These are phyloP conservation scores for Diachrysia chrysitis DNA, from an alignment of 2,888 invertebrate genomes.

Conservation along the genomic window DNA sequence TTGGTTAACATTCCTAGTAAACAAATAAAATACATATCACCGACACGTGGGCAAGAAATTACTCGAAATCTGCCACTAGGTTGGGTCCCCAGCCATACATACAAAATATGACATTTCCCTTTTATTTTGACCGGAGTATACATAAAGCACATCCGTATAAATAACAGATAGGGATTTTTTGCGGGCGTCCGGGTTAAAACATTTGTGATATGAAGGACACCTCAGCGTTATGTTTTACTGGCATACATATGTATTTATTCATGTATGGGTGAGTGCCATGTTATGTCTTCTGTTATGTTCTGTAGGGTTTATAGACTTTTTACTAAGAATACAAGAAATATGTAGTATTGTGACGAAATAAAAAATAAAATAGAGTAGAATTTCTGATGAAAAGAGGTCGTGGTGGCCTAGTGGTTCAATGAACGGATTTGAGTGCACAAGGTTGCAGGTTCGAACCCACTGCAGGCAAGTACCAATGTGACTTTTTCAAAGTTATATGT, in stretches of 20 bases:
- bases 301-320: constrained; percentile 10
- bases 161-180: constrained; percentile 51
- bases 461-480: too few species aligned
- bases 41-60: constrained; percentile 41
- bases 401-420: too few species aligned
- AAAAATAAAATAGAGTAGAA: not conserved
- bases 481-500: too few species aligned
- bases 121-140: constrained; percentile 51
- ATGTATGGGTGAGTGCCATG: constrained; percentile 32
- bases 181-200: constrained; percentile 41
- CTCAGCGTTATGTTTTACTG: constrained; percentile 37
- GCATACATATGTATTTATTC: constrained; percentile 50
- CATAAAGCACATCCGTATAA: constrained; percentile 46
- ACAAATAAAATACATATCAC: constrained; percentile 51
- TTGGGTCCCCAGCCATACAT: constrained; percentile 33
- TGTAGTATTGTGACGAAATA: not conserved
- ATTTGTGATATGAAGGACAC: constrained; percentile 48
- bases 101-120: constrained; percentile 54
- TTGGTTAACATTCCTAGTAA: constrained; percentile 37
- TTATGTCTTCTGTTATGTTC: constrained; percentile 36
- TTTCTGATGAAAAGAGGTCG: not conserved
- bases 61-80: constrained; percentile 44
- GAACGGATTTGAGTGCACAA: too few species aligned
- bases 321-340: not conserved
- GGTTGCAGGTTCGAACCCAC: too few species aligned